Base-by-base conservation (phyloP, 2,113 vertebrate species). In the Myrmophylax atrothorax region DNA sequence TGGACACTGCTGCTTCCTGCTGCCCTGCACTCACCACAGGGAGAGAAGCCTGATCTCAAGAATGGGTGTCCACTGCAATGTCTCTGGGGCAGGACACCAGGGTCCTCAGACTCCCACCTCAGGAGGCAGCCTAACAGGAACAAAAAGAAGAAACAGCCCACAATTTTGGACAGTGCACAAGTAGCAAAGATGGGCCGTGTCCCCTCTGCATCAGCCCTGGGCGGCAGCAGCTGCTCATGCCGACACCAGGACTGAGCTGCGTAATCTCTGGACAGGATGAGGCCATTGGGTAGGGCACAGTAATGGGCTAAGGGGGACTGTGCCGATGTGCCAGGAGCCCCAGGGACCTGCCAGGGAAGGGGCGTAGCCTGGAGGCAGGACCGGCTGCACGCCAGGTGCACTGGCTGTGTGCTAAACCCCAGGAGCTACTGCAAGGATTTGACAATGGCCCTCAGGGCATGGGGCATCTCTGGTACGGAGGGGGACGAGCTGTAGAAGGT, bases 361-460 rank as follows among this genome's bases (percentile, higher is more conserved):
- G 78, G 33, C 50, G 67, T 37, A 10, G 73, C 24, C 67, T 59
- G 86, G 83, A 10, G 14, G 76, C 76, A 80, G 88, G 63, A 80
- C 38, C 68, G 20, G 69, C 52, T 87, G 79, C 46, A 2, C 10
- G 49, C 38, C 2, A 7, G 53, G 35, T 14, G 67, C 59, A 11
- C n/a, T 10, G n/a, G n/a, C 6, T 2, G 62, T 26, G 49, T 0
- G 1, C 67, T 18, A 19, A 59, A 59, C 50, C 33, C 2, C 44
- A 24, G 28, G 63, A 8, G 25, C 94, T 97, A 98, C 23, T 97
- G 98, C 20, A 97, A 63, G 3, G 99, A 98, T 24, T 99, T 99
- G 38, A 98, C 96, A 31, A 99, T 97, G 22, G 99, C 98, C 13
- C 98, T 98, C 14, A 99, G 97, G 5, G 98, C 97, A 0, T 98